Conservation (phyloP, 2,797 vertebrate species). For the Enteromius anoplus region DNA sequence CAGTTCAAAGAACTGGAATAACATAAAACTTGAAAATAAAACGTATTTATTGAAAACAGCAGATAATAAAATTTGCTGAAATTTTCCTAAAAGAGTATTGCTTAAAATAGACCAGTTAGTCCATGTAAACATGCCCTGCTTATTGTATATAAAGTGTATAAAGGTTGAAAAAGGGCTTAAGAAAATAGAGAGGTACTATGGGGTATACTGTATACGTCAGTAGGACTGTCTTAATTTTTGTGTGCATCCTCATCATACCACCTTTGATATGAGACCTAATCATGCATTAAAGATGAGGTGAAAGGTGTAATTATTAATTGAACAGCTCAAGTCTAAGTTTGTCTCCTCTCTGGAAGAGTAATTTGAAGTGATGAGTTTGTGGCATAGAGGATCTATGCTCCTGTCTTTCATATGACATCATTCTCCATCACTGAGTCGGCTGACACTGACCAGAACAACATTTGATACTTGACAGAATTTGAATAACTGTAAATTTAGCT, state of each 20-base stretch:
- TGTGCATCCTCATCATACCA: constrained; percentile 13
- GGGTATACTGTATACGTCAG: background rate
- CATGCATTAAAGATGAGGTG: constrained; percentile 48
- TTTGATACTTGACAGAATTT: background rate
- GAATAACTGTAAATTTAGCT: background rate
- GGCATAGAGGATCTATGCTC: background rate
- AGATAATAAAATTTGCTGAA: background rate
- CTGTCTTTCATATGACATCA: constrained; percentile 10
- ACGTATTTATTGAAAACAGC: background rate
- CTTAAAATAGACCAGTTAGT: constrained; percentile 4
- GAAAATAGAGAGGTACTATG: background rate
- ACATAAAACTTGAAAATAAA: constrained; percentile 10
- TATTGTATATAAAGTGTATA: constrained; percentile 39
- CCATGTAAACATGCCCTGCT: constrained; percentile 13
- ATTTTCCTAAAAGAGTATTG: background rate
- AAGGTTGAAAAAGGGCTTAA: background rate
- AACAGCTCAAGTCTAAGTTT: constrained; percentile 47
- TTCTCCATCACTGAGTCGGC: constrained; percentile 1
- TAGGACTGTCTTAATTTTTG: constrained; percentile 4
- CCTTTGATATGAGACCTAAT: constrained; percentile 51
- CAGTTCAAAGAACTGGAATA: constrained; percentile 13
- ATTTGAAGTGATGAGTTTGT: constrained; percentile 25
- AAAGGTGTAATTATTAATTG: constrained; percentile 62
- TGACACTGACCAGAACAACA: constrained; percentile 4
- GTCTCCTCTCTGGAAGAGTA: background rate